Evolutionary conservation across 1,140 invertebrate species (phyloP), one percentile per base, ranked within the genome.

Genomic region (Penaeus japonicus): DNA sequence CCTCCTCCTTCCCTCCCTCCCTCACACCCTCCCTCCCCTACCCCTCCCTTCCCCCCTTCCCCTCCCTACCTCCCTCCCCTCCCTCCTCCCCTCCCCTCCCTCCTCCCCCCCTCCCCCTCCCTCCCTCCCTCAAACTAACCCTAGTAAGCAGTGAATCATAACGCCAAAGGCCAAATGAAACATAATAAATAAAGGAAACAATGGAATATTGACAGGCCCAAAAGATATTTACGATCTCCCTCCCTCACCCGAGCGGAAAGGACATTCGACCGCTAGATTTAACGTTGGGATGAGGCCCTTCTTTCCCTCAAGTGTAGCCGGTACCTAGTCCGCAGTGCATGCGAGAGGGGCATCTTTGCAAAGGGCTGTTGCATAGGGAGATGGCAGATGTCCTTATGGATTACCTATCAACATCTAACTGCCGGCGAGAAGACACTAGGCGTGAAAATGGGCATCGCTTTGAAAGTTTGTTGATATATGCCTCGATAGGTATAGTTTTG

Each of bases 131-230:
- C 35, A 39, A 39, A 39, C 35, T 39, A 39, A 39, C 35, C 47
- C 3, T 55, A 70, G 54, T 32, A 22, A 27, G 65, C 59, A 78
- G 59, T 85, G 84, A 85, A 87, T 87, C 78, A 87, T 73, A 87
- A 81, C 54, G 85, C 59, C 85, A 80, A 47, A 77, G 55, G 47
- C 32, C 53, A 87, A 87, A 87, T 87, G 77, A 87, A 87, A 54
- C 59, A 59, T 81, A 81, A 81, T 87, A 87, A 87, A 87, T 87
- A 87, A 53, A 70, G 70, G 77, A 81, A 87, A 87, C 85, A 87
- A 87, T 80, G 85, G 84, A 86, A 86, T 86, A 84, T 70, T 27
- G 55, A 30, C 54, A 54, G 53, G 15, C 54, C 24, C 65, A 47
- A 81, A 78, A 70, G 24, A 53, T 55, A 87, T 70, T 70, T 39